Evolutionary conservation across 1,140 invertebrate genomes (phyloP).

Genomic region (Hetaerina americana): DNA sequence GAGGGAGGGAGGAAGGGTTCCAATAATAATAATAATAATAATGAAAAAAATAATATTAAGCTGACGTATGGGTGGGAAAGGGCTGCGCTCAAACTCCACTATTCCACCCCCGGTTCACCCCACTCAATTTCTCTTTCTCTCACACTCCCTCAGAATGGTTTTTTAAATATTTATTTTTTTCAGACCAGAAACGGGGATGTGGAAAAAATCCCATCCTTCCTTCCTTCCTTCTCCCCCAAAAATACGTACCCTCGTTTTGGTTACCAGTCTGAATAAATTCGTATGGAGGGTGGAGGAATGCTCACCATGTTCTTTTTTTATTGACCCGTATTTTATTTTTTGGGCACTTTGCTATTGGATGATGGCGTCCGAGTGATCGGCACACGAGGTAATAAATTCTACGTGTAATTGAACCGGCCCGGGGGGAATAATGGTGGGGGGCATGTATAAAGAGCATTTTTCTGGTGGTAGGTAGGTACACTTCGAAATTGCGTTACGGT

Average conservation of each 20-base stretch:
- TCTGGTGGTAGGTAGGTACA: too few species aligned
- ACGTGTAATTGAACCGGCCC: too few species aligned
- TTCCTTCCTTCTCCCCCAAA: too few species aligned
- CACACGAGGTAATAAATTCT: too few species aligned
- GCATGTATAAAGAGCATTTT: too few species aligned
- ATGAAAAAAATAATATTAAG: background rate
- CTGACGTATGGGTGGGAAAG: background rate
- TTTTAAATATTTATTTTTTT: slow-evolving; percentile 1
- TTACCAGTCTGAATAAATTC: background rate
- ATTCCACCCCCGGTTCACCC: background rate
- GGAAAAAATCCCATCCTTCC: background rate
- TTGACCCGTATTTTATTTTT: background rate
- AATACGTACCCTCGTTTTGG: too few species aligned
- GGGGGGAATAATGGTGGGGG: too few species aligned
- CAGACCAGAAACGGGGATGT: background rate
- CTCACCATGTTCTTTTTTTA: too few species aligned
- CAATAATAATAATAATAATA: slow-evolving; percentile 4
- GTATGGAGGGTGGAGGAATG: too few species aligned
- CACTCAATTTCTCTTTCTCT: background rate
- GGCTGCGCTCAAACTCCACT: background rate
- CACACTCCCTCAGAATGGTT: background rate
- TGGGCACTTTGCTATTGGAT: background rate
- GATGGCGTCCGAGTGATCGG: background rate
- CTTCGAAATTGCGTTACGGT: too few species aligned
- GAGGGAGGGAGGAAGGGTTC: background rate